phyloP scores from a whole-genome alignment of 2,888 invertebrate species.

The Andrena trimmerana region DNA sequence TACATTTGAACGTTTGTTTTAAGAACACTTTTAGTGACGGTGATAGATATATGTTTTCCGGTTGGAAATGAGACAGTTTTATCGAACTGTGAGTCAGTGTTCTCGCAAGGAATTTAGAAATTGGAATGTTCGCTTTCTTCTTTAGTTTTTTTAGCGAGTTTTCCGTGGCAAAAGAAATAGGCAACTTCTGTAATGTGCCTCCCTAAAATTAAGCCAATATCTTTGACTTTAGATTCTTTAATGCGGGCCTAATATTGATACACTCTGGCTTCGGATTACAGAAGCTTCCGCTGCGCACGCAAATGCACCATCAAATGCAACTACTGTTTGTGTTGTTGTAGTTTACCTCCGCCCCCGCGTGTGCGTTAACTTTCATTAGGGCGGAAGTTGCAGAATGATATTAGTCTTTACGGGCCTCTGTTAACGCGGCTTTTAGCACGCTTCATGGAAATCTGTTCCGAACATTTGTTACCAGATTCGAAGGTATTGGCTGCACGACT shows the following conservation, averaged over 20 bases:
- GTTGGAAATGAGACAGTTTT: no score
- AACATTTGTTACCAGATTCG: neutral
- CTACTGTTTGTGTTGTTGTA: conserved; percentile 20
- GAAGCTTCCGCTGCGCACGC: neutral
- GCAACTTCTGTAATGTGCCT: neutral
- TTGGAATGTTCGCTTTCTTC: neutral
- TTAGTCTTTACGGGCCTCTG: conserved; percentile 33
- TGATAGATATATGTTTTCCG: no score
- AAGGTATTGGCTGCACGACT: neutral
- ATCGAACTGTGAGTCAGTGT: no score
- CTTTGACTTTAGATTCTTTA: conserved; percentile 26
- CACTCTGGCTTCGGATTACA: conserved; percentile 15
- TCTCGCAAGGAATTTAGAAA: neutral
- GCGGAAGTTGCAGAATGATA: conserved; percentile 25
- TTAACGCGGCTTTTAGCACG: conserved; percentile 28
- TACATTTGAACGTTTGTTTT: neutral
- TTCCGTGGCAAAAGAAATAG: neutral
- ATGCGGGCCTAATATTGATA: conserved; percentile 21
- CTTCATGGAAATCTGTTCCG: neutral
- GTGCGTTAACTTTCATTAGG: conserved; percentile 34
- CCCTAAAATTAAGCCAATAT: conserved; percentile 1
- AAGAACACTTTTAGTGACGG: no score
- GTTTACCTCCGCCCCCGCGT: conserved; percentile 16
- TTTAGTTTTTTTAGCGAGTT: neutral
- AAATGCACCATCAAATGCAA: neutral